Conservation (phyloP, 2,797 vertebrate species). For the Hirundo rustica region DNA sequence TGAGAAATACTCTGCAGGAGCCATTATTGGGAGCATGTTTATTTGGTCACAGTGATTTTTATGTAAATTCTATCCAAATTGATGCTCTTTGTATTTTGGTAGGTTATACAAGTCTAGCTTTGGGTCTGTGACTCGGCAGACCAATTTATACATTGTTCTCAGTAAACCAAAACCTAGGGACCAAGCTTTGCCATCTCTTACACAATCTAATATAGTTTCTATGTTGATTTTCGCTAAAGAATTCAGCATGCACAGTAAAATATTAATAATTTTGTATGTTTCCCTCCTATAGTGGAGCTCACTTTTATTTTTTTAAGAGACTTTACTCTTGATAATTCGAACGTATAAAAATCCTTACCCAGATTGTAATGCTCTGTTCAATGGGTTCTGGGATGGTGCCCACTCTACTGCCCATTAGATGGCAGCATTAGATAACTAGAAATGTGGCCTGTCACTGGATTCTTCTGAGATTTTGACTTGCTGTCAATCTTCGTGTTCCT, state of each 20-base stretch:
- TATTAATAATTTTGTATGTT: neutral
- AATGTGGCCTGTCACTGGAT: neutral
- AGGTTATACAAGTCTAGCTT: neutral
- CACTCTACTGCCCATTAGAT: neutral
- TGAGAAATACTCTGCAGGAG: neutral
- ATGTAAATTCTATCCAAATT: neutral
- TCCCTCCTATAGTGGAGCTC: neutral
- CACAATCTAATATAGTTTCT: neutral
- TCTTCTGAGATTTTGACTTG: neutral
- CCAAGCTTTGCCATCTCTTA: neutral
- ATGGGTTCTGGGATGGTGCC: neutral
- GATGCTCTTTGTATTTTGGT: neutral
- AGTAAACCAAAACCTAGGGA: neutral
- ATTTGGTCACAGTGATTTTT: neutral
- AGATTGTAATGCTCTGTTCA: neutral
- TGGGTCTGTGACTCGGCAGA: neutral
- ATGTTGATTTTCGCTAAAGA: neutral
- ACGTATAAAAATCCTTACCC: neutral
- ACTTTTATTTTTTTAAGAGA: neutral
- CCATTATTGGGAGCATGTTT: neutral
- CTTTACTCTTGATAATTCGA: neutral
- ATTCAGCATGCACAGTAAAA: neutral
- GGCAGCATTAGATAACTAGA: slow-evolving; percentile 17
- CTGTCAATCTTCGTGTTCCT: neutral
- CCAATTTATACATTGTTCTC: neutral